A percentile compares a stretch with the other conserved stretches of the same genome.
These are phyloP conservation scores for Oxyura jamaicensis DNA, from an alignment of 2,113 vertebrate species.

Conservation along the genomic window DNA sequence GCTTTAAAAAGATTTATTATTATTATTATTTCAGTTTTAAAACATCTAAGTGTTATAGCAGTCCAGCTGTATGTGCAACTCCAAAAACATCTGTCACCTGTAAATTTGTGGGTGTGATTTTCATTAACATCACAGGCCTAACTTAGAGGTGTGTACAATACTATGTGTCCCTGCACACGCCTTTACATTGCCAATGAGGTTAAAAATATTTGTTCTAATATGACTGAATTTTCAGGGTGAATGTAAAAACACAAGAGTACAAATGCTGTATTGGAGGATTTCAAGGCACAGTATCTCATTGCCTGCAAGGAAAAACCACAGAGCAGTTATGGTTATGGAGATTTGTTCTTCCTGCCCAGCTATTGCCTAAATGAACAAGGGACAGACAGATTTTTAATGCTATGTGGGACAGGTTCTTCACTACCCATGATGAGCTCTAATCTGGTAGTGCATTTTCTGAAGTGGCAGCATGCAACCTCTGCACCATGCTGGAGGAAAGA, in stretches of 20 bases:
- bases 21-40: not conserved
- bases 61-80: not conserved
- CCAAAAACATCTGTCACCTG: not conserved
- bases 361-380: not conserved
- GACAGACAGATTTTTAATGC: not conserved
- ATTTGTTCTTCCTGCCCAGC: not conserved
- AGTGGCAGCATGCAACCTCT: not conserved
- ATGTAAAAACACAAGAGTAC: not conserved
- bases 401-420: not conserved
- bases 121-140: not conserved
- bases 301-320: not conserved
- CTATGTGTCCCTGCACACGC: not conserved
- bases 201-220: not conserved
- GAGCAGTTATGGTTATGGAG: not conserved
- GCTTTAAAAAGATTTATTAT: not conserved
- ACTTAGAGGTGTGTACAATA: not conserved
- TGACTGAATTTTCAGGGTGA: not conserved
- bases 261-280: not conserved
- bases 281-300: not conserved
- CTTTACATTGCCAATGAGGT: not conserved
- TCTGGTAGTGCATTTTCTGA: not conserved
- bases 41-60: not conserved
- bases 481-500: not conserved
- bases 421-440: not conserved
- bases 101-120: not conserved